Conservation (phyloP, 2,113 vertebrate species). For the Mola mola region DNA sequence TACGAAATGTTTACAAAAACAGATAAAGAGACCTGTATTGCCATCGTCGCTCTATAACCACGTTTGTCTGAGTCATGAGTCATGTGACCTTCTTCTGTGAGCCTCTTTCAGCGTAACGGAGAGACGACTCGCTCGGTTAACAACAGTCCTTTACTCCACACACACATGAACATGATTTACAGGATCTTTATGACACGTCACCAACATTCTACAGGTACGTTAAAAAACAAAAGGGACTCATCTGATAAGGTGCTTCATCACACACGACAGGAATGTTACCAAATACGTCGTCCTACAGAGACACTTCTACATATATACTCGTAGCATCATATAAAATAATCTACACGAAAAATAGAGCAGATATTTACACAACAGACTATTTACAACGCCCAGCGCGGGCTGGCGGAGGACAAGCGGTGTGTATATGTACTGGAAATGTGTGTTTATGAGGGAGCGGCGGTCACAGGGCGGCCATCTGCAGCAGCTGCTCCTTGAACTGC, state of each 20-base stretch:
- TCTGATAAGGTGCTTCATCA: slow-evolving; percentile 80
- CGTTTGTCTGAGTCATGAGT: too few relatives aligned
- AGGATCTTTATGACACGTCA: slow-evolving; percentile 50
- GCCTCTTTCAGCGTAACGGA: neutral
- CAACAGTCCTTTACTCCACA: slow-evolving; percentile 70
- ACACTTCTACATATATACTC: slow-evolving; percentile 66
- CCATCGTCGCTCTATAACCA: neutral
- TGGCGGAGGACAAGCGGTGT: slow-evolving; percentile 31
- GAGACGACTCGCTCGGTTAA: slow-evolving; percentile 29
- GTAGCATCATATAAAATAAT: slow-evolving; percentile 81
- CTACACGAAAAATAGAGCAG: slow-evolving; percentile 80
- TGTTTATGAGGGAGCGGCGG: slow-evolving; percentile 7
- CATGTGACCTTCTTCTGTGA: too few relatives aligned
- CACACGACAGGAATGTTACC: slow-evolving; percentile 73
- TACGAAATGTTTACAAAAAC: too few relatives aligned
- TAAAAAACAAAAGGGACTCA: slow-evolving; percentile 41
- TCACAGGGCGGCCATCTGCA: slow-evolving; percentile 88
- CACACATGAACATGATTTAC: slow-evolving; percentile 43
- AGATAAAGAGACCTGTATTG: too few relatives aligned
- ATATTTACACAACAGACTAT: slow-evolving; percentile 80
- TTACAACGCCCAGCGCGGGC: slow-evolving; percentile 66
- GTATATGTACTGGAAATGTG: neutral
- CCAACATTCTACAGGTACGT: slow-evolving; percentile 37
- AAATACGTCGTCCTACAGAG: slow-evolving; percentile 64
- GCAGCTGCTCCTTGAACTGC: slow-evolving; percentile 90